Evolutionary conservation across 2,888 invertebrate genomes (phyloP).

Genomic region (Branchellion lobata): DNA sequence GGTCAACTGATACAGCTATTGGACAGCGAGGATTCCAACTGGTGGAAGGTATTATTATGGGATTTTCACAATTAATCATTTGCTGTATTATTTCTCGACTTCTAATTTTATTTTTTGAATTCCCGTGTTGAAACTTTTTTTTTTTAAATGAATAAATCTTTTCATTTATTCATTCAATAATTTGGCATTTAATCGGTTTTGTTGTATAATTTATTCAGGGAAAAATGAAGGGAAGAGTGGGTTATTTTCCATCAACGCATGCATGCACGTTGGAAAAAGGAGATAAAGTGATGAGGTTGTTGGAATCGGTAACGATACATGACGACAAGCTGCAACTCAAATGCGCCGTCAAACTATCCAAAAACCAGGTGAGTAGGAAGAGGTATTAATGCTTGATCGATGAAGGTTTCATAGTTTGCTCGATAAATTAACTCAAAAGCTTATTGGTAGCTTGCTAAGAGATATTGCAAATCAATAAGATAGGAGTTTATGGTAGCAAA

Average conservation of each 20-base stretch:
- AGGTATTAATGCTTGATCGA: too few species aligned
- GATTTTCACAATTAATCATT: background rate
- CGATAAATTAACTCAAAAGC: too few species aligned
- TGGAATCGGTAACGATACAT: conserved; percentile 1
- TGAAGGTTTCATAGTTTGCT: too few species aligned
- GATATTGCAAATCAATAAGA: background rate
- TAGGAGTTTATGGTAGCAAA: background rate
- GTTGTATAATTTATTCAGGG: conserved; percentile 21
- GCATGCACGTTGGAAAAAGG: conserved; percentile 8
- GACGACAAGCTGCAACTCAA: conserved; percentile 19
- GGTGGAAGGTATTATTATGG: conserved; percentile 33
- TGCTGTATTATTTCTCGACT: background rate
- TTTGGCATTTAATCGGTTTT: background rate
- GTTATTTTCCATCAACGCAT: conserved; percentile 30
- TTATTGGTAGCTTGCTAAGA: too few species aligned
- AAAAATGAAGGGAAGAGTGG: background rate
- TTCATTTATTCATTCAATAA: background rate
- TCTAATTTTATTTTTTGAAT: background rate
- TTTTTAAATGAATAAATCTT: background rate
- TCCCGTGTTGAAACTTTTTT: background rate
- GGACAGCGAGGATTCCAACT: conserved; percentile 20
- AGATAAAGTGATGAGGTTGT: conserved; percentile 35
- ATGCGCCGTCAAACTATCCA: conserved; percentile 10
- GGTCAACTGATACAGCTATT: conserved; percentile 36
- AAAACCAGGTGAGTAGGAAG: conserved; percentile 16